Evolutionary conservation across 2,797 vertebrate genomes (phyloP).

Genomic region (Sebastes itinus): DNA sequence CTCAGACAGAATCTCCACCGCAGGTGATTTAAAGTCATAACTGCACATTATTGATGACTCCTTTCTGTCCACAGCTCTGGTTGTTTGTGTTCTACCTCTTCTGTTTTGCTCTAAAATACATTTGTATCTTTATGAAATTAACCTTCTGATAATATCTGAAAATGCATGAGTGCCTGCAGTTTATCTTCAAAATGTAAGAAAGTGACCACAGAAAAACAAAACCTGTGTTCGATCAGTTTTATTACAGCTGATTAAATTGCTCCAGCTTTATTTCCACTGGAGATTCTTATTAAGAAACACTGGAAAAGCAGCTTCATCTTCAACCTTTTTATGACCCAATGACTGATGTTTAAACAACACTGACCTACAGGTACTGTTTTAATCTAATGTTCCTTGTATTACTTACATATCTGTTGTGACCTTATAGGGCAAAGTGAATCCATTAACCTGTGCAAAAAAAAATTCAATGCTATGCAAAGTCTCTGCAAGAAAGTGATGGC

Average conservation of each 20-base stretch:
- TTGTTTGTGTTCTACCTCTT: not conserved
- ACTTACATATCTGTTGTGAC: not conserved
- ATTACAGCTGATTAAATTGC: not conserved
- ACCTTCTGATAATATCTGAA: not conserved
- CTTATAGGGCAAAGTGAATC: not conserved
- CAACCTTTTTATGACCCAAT: not conserved
- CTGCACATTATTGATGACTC: not conserved
- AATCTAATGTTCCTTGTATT: not conserved
- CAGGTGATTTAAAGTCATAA: not conserved
- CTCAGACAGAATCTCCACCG: slow-evolving; percentile 1
- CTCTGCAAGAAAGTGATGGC: not conserved
- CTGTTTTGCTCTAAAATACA: not conserved
- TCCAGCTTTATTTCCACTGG: not conserved
- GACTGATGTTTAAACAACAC: not conserved
- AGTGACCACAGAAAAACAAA: not conserved
- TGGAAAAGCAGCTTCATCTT: not conserved
- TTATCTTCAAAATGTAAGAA: not conserved
- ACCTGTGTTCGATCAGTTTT: not conserved
- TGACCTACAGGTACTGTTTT: not conserved
- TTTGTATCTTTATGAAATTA: slow-evolving; percentile 1
- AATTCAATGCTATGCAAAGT: not conserved
- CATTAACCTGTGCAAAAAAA: not conserved
- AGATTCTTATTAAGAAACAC: not conserved
- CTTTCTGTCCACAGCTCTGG: not conserved
- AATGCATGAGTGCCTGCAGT: not conserved